Base-by-base conservation (phyloP, 1,140 invertebrate species). In the Pseudachorutes palmiensis region DNA sequence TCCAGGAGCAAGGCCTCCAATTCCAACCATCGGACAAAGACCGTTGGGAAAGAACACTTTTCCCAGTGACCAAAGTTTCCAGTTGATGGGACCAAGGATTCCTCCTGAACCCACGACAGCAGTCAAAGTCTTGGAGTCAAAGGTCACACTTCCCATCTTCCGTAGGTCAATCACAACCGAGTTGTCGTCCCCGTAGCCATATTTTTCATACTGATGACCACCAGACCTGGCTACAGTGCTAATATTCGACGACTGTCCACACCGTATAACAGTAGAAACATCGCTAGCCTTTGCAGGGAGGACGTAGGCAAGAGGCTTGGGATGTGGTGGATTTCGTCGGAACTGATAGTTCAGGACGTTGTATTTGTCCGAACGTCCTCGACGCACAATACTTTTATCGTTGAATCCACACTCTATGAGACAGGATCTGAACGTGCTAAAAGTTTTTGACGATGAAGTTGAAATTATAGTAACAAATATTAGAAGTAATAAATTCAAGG, bases 111-210 rank as follows among this genome's bases (percentile, higher is more conserved):
- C 51, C 14, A 57, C 26, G 5, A 12, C 5, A n/a, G 51, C 51
- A 57, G 5, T 12, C 24, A 9, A 12, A 5, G 12, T 24, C n/a
- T n/a, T n/a, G n/a, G n/a, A n/a, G 14, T 57, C 24, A 24, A 26
- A 5, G 9, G 9, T 22, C 9, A 57, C 26, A 12, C 51, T 57
- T 5, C 24, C 26, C 51, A 26, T 57, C 24, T 22, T 5, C 5
- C 51, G 14, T 57, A 57, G 26, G 26, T 57, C 51, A 57, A 57
- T 14, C 24, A 57, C 26, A 9, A 57, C 51, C 24, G 51, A 57
- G 5, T 57, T 26, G 14, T 5, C 14, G 5, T 5, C 9, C 24
- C 51, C 51, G 5, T 26, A 57, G 26, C 9, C 14, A 57, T n/a
- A 57, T 57, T 26, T 26, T 12, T 57, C 12, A 24, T 57, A 57